These are phyloP conservation scores for Entomobrya proxima DNA, from an alignment of 2,888 invertebrate species.

Conservation along the genomic window DNA sequence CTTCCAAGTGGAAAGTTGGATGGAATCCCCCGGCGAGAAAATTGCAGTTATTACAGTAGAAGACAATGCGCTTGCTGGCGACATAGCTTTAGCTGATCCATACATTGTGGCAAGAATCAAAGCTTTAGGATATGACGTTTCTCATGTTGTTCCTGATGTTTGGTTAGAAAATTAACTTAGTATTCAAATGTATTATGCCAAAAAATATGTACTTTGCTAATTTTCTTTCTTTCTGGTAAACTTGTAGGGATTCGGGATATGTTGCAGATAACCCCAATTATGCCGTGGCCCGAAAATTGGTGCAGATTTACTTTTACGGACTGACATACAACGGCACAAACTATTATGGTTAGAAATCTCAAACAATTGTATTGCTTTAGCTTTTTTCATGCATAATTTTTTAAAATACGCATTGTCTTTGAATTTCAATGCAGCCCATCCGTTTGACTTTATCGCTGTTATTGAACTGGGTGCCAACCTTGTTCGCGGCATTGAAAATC, in stretches of 20 bases:
- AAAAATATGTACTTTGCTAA: background rate
- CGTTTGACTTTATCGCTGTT: slow-evolving; percentile 39
- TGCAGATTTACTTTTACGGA: slow-evolving; percentile 39
- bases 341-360: slow-evolving; percentile 28
- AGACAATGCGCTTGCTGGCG: background rate
- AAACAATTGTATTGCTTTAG: background rate
- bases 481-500: slow-evolving; percentile 46
- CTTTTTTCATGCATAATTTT: background rate
- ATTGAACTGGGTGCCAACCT: slow-evolving; percentile 25
- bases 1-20: background rate
- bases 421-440: slow-evolving; percentile 59
- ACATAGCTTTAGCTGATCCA: slow-evolving; percentile 25
- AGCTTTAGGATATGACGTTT: background rate
- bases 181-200: background rate
- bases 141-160: background rate
- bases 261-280: slow-evolving; percentile 58
- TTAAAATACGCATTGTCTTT: background rate
- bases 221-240: background rate
- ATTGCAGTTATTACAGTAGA: slow-evolving; percentile 5
- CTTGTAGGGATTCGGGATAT: slow-evolving; percentile 34
- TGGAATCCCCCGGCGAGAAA: background rate
- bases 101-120: background rate
- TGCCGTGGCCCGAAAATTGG: background rate
- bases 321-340: background rate
- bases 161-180: slow-evolving; percentile 4